phyloP scores from a whole-genome alignment of 2,797 vertebrate genomes.

The Gymnopithys bicolor region DNA sequence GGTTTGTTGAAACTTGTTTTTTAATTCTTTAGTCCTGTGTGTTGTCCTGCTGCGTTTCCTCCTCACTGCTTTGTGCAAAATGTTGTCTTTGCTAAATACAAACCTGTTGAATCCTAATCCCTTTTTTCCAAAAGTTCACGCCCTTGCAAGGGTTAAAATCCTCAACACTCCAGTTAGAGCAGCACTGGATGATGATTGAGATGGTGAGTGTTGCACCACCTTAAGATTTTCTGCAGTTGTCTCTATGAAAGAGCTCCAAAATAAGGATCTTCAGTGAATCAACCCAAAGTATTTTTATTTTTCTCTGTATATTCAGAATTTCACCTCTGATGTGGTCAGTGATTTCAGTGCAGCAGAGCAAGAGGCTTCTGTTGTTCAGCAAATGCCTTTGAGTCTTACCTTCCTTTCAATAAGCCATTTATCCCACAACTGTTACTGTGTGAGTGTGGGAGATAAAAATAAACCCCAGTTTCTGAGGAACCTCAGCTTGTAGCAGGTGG shows the following conservation, averaged over 20 bases:
- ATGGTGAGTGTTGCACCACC: background rate
- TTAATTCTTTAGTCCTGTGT: fast-evolving
- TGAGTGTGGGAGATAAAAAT: background rate
- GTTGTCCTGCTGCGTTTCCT: fast-evolving
- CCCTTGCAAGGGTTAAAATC: background rate
- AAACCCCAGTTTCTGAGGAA: background rate
- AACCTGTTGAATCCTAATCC: background rate
- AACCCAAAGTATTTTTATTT: background rate
- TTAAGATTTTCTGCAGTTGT: background rate
- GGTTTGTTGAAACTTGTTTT: background rate
- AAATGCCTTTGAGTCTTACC: background rate
- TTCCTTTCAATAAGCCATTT: background rate
- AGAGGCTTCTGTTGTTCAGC: background rate
- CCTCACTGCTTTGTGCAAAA: background rate
- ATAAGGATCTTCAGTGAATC: background rate
- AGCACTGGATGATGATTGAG: background rate
- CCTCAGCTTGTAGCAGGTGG: background rate
- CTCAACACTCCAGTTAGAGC: background rate
- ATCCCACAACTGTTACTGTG: background rate
- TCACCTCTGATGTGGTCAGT: background rate
- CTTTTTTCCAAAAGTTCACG: background rate
- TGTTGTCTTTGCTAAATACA: fast-evolving
- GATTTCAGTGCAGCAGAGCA: background rate
- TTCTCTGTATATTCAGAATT: background rate
- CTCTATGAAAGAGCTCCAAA: background rate